Conservation (phyloP, 2,113 vertebrate species). For the Seriola dumerili region DNA sequence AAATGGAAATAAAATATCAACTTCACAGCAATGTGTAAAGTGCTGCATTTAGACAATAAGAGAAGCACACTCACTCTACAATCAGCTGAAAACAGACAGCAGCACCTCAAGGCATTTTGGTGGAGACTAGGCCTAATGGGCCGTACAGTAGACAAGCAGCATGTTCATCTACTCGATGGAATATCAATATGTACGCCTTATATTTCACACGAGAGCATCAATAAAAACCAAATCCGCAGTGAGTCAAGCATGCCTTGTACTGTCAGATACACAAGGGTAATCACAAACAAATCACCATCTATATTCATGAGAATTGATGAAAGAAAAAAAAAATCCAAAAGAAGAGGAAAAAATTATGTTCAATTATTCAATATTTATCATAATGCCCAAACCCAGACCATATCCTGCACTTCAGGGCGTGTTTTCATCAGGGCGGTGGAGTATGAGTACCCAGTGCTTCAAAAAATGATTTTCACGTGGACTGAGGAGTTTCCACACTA, state of each 20-base stretch:
- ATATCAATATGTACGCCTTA: constrained; percentile 57
- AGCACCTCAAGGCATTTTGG: constrained; percentile 49
- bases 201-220: constrained; percentile 32
- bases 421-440: constrained; percentile 16
- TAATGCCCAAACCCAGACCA: background rate
- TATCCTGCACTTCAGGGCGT: background rate
- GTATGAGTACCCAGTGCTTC: background rate
- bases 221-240: constrained; percentile 37
- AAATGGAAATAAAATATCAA: constrained; percentile 35
- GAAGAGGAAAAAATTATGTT: background rate
- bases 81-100: constrained; percentile 21
- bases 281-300: constrained; percentile 41
- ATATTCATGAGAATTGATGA: constrained; percentile 51
- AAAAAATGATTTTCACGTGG: constrained; percentile 17
- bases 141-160: constrained; percentile 38
- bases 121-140: constrained; percentile 45
- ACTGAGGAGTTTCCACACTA: background rate
- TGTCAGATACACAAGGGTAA: constrained; percentile 36
- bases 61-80: background rate
- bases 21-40: background rate
- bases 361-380: constrained; percentile 34
- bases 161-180: constrained; percentile 39
- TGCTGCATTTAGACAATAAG: constrained; percentile 8
- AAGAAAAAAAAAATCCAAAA: background rate
- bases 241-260: constrained; percentile 36